phyloP scores from a whole-genome alignment of 2,888 invertebrate species.

The Hydropsyche betteni region DNA sequence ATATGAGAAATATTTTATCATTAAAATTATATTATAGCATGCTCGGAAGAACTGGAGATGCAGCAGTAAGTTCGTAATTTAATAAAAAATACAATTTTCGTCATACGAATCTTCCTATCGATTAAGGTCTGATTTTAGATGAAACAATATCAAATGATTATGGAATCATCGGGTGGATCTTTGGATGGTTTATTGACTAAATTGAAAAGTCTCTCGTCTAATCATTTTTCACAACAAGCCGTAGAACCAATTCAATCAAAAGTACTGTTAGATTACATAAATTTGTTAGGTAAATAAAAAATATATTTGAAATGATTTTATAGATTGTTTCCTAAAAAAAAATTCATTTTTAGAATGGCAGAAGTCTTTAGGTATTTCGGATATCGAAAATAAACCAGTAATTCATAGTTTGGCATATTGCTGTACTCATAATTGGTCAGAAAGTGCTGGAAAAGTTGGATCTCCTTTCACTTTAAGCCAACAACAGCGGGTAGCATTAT shows the following conservation, averaged over 20 bases:
- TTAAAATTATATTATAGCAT: constrained; percentile 61
- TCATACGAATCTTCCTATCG: not conserved
- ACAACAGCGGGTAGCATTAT: constrained; percentile 62
- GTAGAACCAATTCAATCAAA: constrained; percentile 60
- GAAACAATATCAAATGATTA: constrained; percentile 58
- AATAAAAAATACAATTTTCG: constrained; percentile 11
- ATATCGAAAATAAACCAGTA: constrained; percentile 61
- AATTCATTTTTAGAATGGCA: constrained; percentile 67
- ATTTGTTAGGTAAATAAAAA: constrained; percentile 62
- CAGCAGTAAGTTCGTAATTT: constrained; percentile 66
- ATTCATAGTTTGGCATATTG: constrained; percentile 64
- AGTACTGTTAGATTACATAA: constrained; percentile 63
- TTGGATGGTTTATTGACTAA: constrained; percentile 61
- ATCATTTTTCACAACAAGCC: constrained; percentile 64
- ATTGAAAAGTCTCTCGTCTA: constrained; percentile 61
- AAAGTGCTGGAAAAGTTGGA: constrained; percentile 64
- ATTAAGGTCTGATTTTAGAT: constrained; percentile 54
- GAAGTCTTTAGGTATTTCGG: constrained; percentile 60
- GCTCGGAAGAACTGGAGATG: constrained; percentile 73
- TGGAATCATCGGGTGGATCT: constrained; percentile 55
- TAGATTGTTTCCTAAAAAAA: not conserved
- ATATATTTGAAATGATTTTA: not conserved
- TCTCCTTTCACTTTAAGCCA: constrained; percentile 67
- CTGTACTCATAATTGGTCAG: constrained; percentile 66
- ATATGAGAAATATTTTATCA: not conserved